Base-by-base conservation (phyloP, 2,797 vertebrate genomes). In the Ispidina picta region DNA sequence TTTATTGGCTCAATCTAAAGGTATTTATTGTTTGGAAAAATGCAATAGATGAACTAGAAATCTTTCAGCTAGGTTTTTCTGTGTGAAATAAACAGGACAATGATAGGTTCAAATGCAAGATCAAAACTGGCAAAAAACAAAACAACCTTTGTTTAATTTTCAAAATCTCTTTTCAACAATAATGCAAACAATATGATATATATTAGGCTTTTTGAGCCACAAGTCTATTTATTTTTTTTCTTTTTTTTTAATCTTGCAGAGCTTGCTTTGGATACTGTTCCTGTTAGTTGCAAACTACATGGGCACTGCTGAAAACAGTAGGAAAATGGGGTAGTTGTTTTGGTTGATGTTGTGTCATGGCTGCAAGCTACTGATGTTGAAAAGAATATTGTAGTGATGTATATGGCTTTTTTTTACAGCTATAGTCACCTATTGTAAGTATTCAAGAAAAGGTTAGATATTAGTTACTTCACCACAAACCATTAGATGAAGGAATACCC, bases 211-310 rank as follows among this genome's bases (percentile, higher is more conserved):
- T 86, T 46, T 86, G 95, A 94, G 71, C 60, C 59, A 70, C 63
- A 70, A 70, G 10, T 62, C 41, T 81, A 23, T 71, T 78, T 76
- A 18, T 58, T 49, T 39, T 49, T 69, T 15, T 46, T 15, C 25
- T 23, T 39, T 58, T n/a, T 12, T 56, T 59, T 71, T 35, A 12
- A 4, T 77, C 28, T 87, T 90, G 41, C 86, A 72, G 78, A 93
- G 91, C 92, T 92, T 94, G 69, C 94, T 95, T 92, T 93, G 81
- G 75, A 76, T 93, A 92, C 94, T 90, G 35, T 95, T 90, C 88
- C 75, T 90, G 60, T 93, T 86, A 86, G 83, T 64, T 82, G 59
- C 92, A 72, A 92, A 83, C 91, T 87, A 55, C n/a, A 62, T 84
- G 92, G 89, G 86, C 80, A 91, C 77, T 63, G 48, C 89, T 89